These are phyloP conservation scores for Acanthurus tractus DNA, from an alignment of 2,797 vertebrate genomes.

Conservation along the genomic window DNA sequence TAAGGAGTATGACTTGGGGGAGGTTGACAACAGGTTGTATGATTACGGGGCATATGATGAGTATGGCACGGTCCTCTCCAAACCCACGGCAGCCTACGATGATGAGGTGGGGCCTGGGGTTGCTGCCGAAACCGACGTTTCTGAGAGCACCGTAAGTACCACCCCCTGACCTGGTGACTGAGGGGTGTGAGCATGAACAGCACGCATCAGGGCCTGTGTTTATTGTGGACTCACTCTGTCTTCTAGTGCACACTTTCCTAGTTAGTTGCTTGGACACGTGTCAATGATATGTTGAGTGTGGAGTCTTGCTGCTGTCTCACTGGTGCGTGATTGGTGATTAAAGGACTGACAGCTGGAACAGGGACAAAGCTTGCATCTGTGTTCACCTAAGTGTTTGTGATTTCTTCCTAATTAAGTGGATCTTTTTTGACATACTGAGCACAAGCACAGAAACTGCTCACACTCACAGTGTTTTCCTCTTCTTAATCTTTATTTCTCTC, in stretches of 20 bases:
- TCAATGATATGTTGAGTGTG: conserved; percentile 70
- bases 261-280: conserved; percentile 67
- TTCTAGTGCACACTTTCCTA: conserved; percentile 56
- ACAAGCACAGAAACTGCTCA: conserved; percentile 6
- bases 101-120: conserved; percentile 96
- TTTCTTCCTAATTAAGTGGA: neutral
- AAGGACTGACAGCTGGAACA: conserved; percentile 9
- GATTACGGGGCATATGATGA: conserved; percentile 95
- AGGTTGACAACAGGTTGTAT: conserved; percentile 89
- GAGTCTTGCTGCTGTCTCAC: conserved; percentile 32
- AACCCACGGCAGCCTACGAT: conserved; percentile 83
- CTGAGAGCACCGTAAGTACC: conserved; percentile 93
- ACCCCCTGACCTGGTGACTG: conserved; percentile 35
- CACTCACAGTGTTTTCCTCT: neutral
- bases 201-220: conserved; percentile 27
- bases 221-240: conserved; percentile 49
- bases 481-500: neutral
- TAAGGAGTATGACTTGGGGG: conserved; percentile 85
- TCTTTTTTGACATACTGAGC: neutral
- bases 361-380: conserved; percentile 44
- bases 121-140: conserved; percentile 94
- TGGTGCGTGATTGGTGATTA: conserved; percentile 19
- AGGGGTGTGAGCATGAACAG: conserved; percentile 70
- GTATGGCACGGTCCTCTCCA: conserved; percentile 91
- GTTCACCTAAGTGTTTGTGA: conserved; percentile 6